Base-by-base conservation (phyloP, 2,888 invertebrate species). In the Volucella inflata region DNA sequence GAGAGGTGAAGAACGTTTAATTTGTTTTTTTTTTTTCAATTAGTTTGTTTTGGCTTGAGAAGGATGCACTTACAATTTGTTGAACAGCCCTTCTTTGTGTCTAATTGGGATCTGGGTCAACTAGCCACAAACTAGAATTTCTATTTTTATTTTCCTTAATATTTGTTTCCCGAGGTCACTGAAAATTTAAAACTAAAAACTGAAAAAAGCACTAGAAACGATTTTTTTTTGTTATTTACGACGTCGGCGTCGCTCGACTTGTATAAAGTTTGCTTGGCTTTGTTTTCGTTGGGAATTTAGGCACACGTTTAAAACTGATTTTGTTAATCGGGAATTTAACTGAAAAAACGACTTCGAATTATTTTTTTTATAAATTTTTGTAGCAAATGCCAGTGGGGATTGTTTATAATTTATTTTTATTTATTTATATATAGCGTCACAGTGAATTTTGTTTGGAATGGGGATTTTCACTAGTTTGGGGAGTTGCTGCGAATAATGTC, bases 131-230 rank as follows among this genome's bases (percentile, higher is more conserved):
- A 64, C 38, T 65, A 75, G 70, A 59, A 53, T 70, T 71, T 79
- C 59, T 75, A 70, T 74, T 68, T 68, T 62, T 83, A 53, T 38
- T 74, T 44, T 21, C 21, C 40, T 21, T n/a, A 3, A 42, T 60
- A 48, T 17, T 17, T 48, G 55, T 40, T 42, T 44, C 10, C 11
- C 40, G 16, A 42, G 80, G 62, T 74, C 78, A 79, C 74, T 74
- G 30, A 74, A 68, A 46, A 78, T 50, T 78, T 74, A 74, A 60
- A 77, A 77, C 77, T 77, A n/a, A n/a, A n/a, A n/a, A n/a, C n/a
- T 60, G 51, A 74, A 65, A 36, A 11, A 16, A 68, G 46, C 30
- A 30, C 30, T 30, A 30, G 6, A 30, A 6, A 30, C 6, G 30
- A 30, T 30, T 6, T 21, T 30, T 60, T 60, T 67, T 14, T 53